These are phyloP conservation scores for Adelphocoris suturalis DNA, from an alignment of 2,888 invertebrate genomes.

Conservation along the genomic window DNA sequence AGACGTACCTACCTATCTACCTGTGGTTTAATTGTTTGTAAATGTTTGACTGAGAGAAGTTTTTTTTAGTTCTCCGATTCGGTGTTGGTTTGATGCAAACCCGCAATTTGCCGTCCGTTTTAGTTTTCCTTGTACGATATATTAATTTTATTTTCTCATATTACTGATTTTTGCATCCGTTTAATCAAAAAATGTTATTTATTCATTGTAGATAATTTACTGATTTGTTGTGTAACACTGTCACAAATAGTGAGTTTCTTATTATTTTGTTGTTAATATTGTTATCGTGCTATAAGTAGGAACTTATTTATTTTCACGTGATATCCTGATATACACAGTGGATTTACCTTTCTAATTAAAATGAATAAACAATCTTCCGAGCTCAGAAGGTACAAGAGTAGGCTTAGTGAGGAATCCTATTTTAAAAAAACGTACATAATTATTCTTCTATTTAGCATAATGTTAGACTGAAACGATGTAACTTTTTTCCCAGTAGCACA, in stretches of 20 bases:
- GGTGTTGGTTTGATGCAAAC: constrained; percentile 8
- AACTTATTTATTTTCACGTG: not conserved
- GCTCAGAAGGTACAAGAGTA: constrained; percentile 26
- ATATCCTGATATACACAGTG: not conserved
- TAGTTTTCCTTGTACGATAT: not conserved
- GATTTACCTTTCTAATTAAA: not conserved
- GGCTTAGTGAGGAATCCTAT: constrained; percentile 23
- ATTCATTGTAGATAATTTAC: constrained; percentile 8
- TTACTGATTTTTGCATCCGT: not conserved
- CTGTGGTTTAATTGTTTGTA: not conserved
- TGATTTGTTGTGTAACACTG: not conserved
- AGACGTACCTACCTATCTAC: no score
- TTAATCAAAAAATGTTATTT: not conserved
- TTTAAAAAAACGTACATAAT: not conserved
- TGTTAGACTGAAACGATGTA: constrained; percentile 46
- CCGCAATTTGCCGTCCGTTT: not conserved
- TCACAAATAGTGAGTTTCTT: constrained; percentile 11
- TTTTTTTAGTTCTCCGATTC: not conserved
- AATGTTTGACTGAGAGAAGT: not conserved
- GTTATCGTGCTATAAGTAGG: constrained; percentile 5
- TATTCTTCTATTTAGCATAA: constrained; percentile 2
- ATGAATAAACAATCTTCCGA: not conserved
- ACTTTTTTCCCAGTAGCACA: constrained; percentile 33
- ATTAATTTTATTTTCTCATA: not conserved
- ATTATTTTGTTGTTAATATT: constrained; percentile 31